Conservation (phyloP, 2,797 vertebrate species). For the Sternotherus odoratus region DNA sequence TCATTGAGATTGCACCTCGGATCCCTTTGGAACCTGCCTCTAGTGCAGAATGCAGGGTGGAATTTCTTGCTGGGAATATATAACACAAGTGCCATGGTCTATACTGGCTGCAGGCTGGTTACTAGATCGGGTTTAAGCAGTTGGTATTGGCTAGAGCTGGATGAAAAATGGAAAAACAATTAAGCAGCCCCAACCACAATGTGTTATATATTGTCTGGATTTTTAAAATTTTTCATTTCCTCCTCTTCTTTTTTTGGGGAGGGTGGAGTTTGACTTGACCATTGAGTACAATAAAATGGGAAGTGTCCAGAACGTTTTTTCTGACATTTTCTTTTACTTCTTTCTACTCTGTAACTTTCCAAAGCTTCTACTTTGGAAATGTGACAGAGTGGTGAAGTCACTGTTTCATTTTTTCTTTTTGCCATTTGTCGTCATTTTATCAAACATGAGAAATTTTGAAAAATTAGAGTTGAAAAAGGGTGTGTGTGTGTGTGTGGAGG, state of each 20-base stretch:
- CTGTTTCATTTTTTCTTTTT: neutral
- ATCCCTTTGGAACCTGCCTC: neutral
- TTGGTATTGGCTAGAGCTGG: neutral
- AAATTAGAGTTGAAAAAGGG: neutral
- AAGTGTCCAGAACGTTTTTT: neutral
- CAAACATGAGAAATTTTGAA: neutral
- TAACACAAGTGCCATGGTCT: neutral
- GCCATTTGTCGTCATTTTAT: accelerated
- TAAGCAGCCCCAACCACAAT: neutral
- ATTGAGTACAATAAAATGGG: neutral
- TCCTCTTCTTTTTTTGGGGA: neutral
- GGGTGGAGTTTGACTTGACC: no score
- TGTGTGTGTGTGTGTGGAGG: no score
- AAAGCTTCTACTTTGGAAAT: neutral
- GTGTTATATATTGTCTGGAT: neutral
- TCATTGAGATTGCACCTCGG: accelerated
- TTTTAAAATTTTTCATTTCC: no score
- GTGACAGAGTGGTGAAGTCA: neutral
- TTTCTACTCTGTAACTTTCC: neutral
- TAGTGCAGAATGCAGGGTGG: neutral
- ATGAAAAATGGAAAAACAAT: neutral
- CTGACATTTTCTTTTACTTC: neutral
- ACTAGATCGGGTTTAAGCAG: neutral
- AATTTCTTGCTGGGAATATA: neutral
- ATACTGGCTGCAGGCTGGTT: neutral